Percentiles rank a stretch among this genome's conserved stretches.
phyloP scores from a whole-genome alignment of 2,888 invertebrate species.

The Sturmia bella region DNA sequence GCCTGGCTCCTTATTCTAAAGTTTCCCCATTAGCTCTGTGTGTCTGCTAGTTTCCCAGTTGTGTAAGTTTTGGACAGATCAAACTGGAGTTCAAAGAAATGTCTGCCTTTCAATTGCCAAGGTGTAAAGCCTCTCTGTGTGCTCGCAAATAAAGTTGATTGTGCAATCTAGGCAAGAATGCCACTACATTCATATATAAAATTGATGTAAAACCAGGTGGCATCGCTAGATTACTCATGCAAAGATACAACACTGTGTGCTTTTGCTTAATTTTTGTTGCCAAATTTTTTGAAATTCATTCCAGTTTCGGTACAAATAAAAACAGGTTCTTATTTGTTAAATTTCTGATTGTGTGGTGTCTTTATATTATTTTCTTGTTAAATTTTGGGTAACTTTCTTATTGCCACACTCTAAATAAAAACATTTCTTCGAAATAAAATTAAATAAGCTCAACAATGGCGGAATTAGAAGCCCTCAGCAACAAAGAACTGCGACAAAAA shows the following conservation, averaged over 20 bases:
- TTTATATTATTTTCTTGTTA: slow-evolving; percentile 45
- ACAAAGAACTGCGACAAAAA: slow-evolving; percentile 76
- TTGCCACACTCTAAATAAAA: not conserved
- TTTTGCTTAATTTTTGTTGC: slow-evolving; percentile 56
- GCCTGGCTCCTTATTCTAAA: no score
- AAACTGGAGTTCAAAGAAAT: no score
- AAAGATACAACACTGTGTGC: slow-evolving; percentile 53
- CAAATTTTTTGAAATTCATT: slow-evolving; percentile 68
- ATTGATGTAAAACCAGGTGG: not conserved
- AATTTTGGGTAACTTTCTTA: not conserved
- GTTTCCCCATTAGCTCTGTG: no score
- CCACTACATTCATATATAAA: no score
- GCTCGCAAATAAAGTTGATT: no score
- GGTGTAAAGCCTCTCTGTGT: no score
- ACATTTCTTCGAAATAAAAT: not conserved
- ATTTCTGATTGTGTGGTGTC: slow-evolving; percentile 18
- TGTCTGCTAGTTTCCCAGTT: no score
- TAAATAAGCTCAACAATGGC: slow-evolving; percentile 69
- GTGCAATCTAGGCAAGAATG: no score
- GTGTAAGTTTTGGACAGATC: no score
- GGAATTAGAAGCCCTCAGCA: slow-evolving; percentile 76
- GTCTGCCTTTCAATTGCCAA: no score
- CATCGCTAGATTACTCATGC: not conserved
- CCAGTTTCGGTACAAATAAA: slow-evolving; percentile 40
- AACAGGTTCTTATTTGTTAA: slow-evolving; percentile 23